phyloP scores from a whole-genome alignment of 1,140 invertebrate genomes.

The Lasioglossum albipes region DNA sequence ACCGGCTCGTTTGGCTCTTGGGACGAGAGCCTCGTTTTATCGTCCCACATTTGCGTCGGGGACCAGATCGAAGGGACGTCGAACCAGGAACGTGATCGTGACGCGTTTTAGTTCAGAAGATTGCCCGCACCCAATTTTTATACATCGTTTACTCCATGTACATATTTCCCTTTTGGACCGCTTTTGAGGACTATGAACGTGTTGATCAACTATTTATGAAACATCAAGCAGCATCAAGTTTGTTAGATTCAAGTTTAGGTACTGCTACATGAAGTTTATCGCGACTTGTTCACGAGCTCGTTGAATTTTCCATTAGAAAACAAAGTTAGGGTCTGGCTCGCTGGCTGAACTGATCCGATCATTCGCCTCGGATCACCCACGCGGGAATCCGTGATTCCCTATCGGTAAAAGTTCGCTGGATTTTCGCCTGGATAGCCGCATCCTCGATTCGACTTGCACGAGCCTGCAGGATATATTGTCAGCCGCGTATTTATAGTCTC shows the following conservation, averaged over 20 bases:
- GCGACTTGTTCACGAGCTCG: too few relatives aligned
- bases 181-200: too few relatives aligned
- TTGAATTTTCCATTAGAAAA: too few relatives aligned
- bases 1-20: slow-evolving; percentile 47
- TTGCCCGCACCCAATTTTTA: slow-evolving; percentile 57
- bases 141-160: neutral
- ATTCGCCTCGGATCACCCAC: slow-evolving; percentile 45
- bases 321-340: neutral
- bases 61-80: slow-evolving; percentile 55
- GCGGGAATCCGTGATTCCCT: slow-evolving; percentile 50
- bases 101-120: slow-evolving; percentile 39
- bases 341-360: neutral
- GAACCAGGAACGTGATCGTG: slow-evolving; percentile 59
- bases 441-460: slow-evolving; percentile 13
- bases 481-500: slow-evolving; percentile 27
- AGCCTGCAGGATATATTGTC: neutral
- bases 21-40: slow-evolving; percentile 61
- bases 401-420: slow-evolving; percentile 49
- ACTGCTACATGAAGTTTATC: too few relatives aligned
- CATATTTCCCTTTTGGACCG: slow-evolving; percentile 30
- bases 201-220: too few relatives aligned
- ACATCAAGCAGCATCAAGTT: too few relatives aligned
- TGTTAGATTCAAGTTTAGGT: too few relatives aligned
- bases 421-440: slow-evolving; percentile 43
- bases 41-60: slow-evolving; percentile 54